Evolutionary conservation across 2,113 vertebrate genomes (phyloP).

Genomic region (Gadus chalcogrammus): DNA sequence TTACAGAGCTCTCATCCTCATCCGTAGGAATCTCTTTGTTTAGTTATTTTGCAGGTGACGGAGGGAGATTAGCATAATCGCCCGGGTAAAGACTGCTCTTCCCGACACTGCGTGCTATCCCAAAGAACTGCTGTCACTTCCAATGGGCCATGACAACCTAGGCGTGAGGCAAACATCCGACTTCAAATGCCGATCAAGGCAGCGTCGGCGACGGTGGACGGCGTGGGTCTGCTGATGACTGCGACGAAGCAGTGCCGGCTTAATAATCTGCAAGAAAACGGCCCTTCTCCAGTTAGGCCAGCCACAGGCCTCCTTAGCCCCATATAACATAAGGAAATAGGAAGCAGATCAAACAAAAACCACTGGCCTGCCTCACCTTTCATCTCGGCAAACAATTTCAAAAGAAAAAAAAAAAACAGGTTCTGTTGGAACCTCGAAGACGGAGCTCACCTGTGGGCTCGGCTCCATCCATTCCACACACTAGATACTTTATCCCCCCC

Average conservation of each 20-base stretch:
- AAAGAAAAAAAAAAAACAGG: background rate
- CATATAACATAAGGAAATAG: constrained; percentile 9
- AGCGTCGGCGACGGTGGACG: constrained; percentile 24
- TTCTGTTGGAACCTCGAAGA: background rate
- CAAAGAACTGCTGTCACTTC: constrained; percentile 16
- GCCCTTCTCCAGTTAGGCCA: background rate
- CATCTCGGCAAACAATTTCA: background rate
- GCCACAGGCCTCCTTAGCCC: background rate
- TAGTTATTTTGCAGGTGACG: background rate
- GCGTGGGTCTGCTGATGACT: constrained; percentile 16
- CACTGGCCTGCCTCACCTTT: background rate
- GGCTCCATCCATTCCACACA: background rate
- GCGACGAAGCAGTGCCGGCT: constrained; percentile 19
- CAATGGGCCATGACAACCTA: background rate
- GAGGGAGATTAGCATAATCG: background rate
- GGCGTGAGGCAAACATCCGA: background rate
- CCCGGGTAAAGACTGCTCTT: background rate
- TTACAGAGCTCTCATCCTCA: too few species aligned
- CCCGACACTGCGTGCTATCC: constrained; percentile 6
- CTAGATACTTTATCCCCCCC: background rate
- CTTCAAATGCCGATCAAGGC: constrained; percentile 23
- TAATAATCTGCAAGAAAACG: constrained; percentile 30
- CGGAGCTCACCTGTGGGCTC: background rate
- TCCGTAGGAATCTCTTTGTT: too few species aligned
- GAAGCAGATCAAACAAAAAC: constrained; percentile 20